Evolutionary conservation across 2,113 vertebrate genomes (phyloP).

Genomic region (Rhagologus leucostigma): DNA sequence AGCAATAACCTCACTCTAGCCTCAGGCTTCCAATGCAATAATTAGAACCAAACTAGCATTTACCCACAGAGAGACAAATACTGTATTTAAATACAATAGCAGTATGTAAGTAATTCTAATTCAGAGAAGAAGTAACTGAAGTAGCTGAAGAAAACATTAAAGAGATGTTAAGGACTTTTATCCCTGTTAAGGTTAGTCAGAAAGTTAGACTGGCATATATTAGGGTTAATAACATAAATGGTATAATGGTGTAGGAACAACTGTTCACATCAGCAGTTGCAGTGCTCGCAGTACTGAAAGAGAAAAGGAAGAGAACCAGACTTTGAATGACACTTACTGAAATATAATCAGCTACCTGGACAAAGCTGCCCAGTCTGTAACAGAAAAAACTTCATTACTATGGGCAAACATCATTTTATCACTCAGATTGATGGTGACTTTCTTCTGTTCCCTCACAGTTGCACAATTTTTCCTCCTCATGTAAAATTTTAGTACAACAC

Average conservation of each 20-base stretch:
- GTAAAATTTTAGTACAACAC: background rate
- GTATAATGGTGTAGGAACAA: background rate
- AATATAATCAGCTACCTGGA: background rate
- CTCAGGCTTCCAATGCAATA: background rate
- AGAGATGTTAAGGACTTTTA: background rate
- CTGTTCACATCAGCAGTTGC: background rate
- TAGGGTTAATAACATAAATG: background rate
- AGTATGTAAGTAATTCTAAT: background rate
- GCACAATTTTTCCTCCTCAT: background rate
- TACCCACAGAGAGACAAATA: background rate
- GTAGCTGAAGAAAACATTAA: background rate
- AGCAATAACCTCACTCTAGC: conserved; percentile 1
- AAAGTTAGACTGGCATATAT: background rate
- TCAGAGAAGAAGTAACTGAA: background rate
- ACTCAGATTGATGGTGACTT: background rate
- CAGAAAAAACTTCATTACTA: background rate
- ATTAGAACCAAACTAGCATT: conserved; percentile 13
- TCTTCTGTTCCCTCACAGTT: background rate
- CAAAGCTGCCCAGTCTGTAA: background rate
- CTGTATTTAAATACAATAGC: background rate
- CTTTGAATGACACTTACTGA: background rate
- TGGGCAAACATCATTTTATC: background rate
- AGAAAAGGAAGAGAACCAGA: background rate
- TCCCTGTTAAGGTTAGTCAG: background rate
- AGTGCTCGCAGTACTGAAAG: background rate